Percentiles rank a stretch among this genome's conserved stretches.
These are phyloP conservation scores for Protophormia terraenovae DNA, from an alignment of 2,888 invertebrate species.

Conservation along the genomic window DNA sequence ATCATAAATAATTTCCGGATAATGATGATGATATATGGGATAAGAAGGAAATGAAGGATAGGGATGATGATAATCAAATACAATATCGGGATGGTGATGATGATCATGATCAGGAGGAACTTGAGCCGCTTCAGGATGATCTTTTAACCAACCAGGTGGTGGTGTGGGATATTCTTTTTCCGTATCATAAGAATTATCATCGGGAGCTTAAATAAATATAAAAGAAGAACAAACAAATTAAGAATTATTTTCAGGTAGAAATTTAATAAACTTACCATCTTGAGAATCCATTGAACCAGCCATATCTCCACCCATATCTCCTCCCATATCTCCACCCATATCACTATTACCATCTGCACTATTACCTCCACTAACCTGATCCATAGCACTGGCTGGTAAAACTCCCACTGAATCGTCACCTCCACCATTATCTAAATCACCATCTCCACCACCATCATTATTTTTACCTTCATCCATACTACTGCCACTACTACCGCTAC, in stretches of 20 bases:
- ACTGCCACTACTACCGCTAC: not conserved
- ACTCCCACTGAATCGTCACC: conserved; percentile 74
- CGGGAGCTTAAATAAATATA: conserved; percentile 10
- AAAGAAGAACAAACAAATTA: not conserved
- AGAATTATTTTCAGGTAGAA: no score
- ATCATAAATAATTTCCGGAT: conserved; percentile 76
- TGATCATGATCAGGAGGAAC: conserved; percentile 72
- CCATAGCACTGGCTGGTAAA: conserved; percentile 76
- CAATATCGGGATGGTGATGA: conserved; percentile 40
- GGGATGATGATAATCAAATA: conserved; percentile 73
- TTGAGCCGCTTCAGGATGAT: conserved; percentile 74
- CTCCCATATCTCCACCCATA: conserved; percentile 33
- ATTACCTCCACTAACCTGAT: conserved; percentile 59
- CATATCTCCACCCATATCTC: conserved; percentile 28
- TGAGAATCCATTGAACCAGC: conserved; percentile 32
- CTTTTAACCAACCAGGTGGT: conserved; percentile 78
- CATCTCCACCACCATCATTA: conserved; percentile 41
- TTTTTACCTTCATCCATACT: conserved; percentile 33
- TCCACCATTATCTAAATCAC: conserved; percentile 49
- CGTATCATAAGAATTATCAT: conserved; percentile 73
- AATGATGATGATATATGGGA: conserved; percentile 72
- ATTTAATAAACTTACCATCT: conserved; percentile 40
- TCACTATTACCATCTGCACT: conserved; percentile 42
- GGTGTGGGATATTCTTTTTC: conserved; percentile 79
- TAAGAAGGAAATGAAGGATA: conserved; percentile 63